phyloP scores from a whole-genome alignment of 2,797 vertebrate species.

The Craterocephalus amniculus region DNA sequence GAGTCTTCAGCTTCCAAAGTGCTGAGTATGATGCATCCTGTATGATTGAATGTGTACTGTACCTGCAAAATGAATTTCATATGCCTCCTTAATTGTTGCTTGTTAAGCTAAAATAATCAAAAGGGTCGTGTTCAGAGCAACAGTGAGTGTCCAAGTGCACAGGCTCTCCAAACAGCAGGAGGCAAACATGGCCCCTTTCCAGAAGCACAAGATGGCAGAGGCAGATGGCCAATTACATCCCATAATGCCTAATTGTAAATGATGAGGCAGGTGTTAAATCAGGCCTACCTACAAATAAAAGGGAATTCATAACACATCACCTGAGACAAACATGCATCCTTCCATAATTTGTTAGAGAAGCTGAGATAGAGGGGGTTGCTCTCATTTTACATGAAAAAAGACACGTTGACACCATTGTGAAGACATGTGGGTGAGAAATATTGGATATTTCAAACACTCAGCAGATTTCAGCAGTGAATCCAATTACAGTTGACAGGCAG shows the following conservation, averaged over 20 bases:
- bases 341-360: constrained; percentile 24
- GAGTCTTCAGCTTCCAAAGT: background rate
- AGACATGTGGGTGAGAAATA: constrained; percentile 2
- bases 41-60: background rate
- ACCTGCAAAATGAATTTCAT: background rate
- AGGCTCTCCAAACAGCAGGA: constrained; percentile 71
- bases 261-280: constrained; percentile 85
- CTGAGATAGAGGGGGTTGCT: background rate
- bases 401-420: background rate
- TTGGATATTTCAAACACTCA: constrained; percentile 12
- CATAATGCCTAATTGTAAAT: constrained; percentile 85
- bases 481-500: constrained; percentile 32
- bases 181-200: constrained; percentile 76
- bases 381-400: background rate
- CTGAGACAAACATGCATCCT: constrained; percentile 16
- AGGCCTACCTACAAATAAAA: constrained; percentile 76
- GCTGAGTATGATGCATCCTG: background rate
- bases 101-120: constrained; percentile 21
- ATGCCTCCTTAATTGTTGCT: constrained; percentile 1
- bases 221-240: constrained; percentile 85
- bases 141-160: constrained; percentile 50
- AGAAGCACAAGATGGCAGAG: constrained; percentile 80
- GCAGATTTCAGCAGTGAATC: constrained; percentile 19
- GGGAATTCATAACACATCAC: constrained; percentile 44
- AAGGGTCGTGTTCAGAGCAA: constrained; percentile 37